Percentiles rank a stretch among this genome's conserved stretches.
Evolutionary conservation across 2,888 invertebrate species (phyloP).

Genomic region (Deilephila porcellus): DNA sequence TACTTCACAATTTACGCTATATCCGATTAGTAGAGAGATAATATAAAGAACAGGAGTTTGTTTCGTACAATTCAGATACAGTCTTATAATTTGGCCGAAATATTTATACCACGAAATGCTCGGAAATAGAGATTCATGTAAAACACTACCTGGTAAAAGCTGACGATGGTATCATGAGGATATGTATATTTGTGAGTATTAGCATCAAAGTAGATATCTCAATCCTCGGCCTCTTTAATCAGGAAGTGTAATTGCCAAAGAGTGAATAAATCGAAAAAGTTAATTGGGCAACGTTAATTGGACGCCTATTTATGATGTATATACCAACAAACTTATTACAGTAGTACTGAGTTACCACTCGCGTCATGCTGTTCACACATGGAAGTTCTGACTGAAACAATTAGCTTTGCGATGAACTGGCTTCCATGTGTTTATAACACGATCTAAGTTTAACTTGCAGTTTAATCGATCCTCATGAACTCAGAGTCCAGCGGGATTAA

Average conservation of each 20-base stretch:
- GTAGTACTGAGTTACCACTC: conserved; percentile 52
- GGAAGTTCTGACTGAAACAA: conserved; percentile 65
- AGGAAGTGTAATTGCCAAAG: background rate
- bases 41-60: no score
- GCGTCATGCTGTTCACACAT: conserved; percentile 60
- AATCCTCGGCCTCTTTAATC: background rate
- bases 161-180: no score
- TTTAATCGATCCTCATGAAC: background rate
- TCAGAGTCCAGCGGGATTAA: no score
- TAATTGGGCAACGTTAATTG: conserved; percentile 36
- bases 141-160: no score
- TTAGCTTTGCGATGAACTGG: conserved; percentile 41
- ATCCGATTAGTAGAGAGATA: no score
- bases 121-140: no score
- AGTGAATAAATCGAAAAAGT: background rate
- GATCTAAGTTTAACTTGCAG: background rate
- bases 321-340: conserved; percentile 54
- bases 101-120: no score
- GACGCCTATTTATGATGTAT: conserved; percentile 49
- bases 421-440: background rate
- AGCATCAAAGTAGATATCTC: no score
- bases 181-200: no score
- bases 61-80: no score
- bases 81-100: no score
- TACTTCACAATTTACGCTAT: no score